Conservation (phyloP, 2,797 vertebrate genomes). For the Myioborus melanocephalus region DNA sequence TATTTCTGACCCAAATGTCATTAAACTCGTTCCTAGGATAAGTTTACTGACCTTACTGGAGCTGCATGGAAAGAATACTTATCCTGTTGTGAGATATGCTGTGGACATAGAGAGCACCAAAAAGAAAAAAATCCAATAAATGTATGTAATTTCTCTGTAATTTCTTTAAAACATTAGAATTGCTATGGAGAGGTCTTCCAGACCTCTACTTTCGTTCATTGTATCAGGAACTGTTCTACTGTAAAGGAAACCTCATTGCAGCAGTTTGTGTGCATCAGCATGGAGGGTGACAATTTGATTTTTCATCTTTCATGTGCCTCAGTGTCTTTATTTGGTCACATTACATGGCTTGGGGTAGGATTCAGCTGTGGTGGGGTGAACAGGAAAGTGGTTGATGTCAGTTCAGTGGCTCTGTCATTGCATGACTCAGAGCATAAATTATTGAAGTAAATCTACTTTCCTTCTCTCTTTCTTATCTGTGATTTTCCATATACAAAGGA, state of each 20-base stretch:
- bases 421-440: neutral
- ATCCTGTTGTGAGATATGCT: neutral
- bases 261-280: neutral
- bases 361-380: neutral
- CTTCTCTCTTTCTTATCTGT: conserved; percentile 26
- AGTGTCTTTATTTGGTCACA: neutral
- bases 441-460: conserved; percentile 23
- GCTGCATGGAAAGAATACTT: neutral
- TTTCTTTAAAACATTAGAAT: neutral
- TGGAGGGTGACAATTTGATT: neutral
- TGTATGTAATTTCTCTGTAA: neutral
- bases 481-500: conserved; percentile 20
- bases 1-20: neutral
- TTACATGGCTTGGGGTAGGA: neutral
- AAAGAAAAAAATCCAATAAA: neutral
- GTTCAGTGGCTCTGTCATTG: neutral
- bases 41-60: neutral
- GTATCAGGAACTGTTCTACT: neutral
- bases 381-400: neutral
- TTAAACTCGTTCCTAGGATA: neutral
- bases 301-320: neutral
- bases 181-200: neutral
- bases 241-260: neutral
- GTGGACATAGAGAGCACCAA: neutral
- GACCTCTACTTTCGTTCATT: neutral